Base-by-base conservation (phyloP, 2,888 invertebrate genomes). In the Protonemura montana region DNA sequence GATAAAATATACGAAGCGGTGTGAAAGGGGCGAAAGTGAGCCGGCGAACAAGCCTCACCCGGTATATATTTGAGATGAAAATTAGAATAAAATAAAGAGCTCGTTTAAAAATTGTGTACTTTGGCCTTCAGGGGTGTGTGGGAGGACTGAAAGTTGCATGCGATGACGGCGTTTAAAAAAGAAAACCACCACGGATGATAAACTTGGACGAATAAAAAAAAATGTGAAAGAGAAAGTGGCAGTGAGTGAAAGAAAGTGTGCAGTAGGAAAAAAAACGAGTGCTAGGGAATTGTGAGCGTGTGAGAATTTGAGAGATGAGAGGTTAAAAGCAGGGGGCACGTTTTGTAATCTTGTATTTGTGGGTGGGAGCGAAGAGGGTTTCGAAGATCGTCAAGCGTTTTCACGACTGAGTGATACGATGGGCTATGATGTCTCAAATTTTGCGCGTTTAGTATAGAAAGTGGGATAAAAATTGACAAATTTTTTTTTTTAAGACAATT, bases 131-230 rank as follows among this genome's bases (percentile, higher is more conserved):
- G 77, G 26, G 77, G 26, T 25, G 13, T 25, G 77, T 7, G 77
- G 26, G 77, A 77, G 77, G 77, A 21, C 5, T 25, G 10, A 35
- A 35, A 35, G 35, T 35, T 35, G 35, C 3, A 10, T 10, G 35
- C 10, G 35, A 35, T 35, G 77, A 77, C 25, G 26, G 77, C n/a
- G 77, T 5, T 5, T 5, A 21, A 13, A 21, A 77, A 26, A 77
- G 13, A 26, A 21, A 5, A 26, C 26, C 16, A 25, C 21, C 3
- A 25, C 21, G 80, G 80, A 3, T 26, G 80, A 28, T 80, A 28
- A 80, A 80, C 26, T 80, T 25, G 80, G n/a, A 27, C 28, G 80
- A 26, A n/a, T 21, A 80, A 80, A 80, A 28, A n/a, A 80, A 80
- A 28, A 80, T 27, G 28, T 10, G 35, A 35, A 35, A 10, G 35